Conservation (phyloP, 2,888 invertebrate species). For the Drosophila meridiana region DNA sequence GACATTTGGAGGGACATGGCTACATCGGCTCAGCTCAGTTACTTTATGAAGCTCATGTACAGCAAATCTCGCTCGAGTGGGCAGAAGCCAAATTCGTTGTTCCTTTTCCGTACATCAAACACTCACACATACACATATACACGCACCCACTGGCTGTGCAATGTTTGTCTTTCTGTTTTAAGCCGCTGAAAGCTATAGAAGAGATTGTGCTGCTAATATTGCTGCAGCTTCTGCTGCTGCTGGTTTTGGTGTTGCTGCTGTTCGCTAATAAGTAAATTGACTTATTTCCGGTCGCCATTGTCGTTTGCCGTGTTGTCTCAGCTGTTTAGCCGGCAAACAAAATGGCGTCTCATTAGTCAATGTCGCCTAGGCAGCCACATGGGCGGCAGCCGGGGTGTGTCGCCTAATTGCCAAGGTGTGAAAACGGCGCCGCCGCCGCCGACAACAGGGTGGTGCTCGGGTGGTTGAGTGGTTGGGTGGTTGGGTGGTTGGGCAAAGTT, state of each 20-base stretch:
- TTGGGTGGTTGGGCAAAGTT: slow-evolving; percentile 41
- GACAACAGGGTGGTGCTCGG: slow-evolving; percentile 1
- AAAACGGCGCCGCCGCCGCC: slow-evolving; percentile 46
- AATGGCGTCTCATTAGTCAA: slow-evolving; percentile 80
- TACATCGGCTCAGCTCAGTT: not conserved
- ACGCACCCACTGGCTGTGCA: slow-evolving; percentile 12
- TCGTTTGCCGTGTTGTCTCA: slow-evolving; percentile 63
- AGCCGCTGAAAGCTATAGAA: slow-evolving; percentile 17
- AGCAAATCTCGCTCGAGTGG: too few species aligned
- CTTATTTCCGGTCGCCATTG: slow-evolving; percentile 71
- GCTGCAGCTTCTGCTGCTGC: not conserved
- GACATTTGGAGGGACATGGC: not conserved
- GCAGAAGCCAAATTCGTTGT: too few species aligned
- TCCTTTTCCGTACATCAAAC: too few species aligned
- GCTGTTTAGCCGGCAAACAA: slow-evolving; percentile 65
- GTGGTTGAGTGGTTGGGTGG: not conserved
- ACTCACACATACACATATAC: not conserved
- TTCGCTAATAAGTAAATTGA: slow-evolving; percentile 76
- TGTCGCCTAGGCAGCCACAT: slow-evolving; percentile 69
- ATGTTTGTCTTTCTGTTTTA: slow-evolving; percentile 60
- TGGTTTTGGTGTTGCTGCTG: not conserved
- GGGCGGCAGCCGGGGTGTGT: slow-evolving; percentile 33
- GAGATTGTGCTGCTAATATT: not conserved
- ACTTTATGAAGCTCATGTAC: not conserved
- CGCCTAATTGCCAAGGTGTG: slow-evolving; percentile 75